Conservation (phyloP, 2,888 invertebrate genomes). For the Germaria angustata region DNA sequence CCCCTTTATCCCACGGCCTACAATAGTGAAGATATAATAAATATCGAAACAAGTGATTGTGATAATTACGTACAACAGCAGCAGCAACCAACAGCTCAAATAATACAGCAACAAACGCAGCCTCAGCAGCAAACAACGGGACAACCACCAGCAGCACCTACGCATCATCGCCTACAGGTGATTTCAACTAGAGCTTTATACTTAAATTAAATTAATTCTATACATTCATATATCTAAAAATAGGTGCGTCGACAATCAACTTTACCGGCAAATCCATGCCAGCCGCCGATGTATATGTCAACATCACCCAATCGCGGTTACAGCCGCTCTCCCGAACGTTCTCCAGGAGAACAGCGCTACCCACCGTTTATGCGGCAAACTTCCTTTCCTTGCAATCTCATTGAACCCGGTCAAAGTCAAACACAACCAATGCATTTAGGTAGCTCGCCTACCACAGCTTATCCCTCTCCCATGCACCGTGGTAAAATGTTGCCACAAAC, state of each 20-base stretch:
- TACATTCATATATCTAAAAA: background rate
- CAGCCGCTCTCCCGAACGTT: conserved; percentile 78
- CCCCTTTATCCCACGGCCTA: conserved; percentile 76
- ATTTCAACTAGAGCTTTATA: background rate
- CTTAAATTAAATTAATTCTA: background rate
- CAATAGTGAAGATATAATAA: conserved; percentile 75
- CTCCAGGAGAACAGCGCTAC: conserved; percentile 77
- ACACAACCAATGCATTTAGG: conserved; percentile 41
- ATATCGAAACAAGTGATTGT: conserved; percentile 73
- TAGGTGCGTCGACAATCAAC: conserved; percentile 79
- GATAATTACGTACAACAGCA: conserved; percentile 73
- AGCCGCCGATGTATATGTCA: conserved; percentile 77
- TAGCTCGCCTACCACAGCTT: conserved; percentile 57
- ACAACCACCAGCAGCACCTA: conserved; percentile 68
- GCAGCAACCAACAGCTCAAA: conserved; percentile 58
- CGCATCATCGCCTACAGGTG: conserved; percentile 74
- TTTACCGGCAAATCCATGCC: conserved; percentile 77
- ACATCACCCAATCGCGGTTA: conserved; percentile 79
- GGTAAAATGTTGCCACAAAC: conserved; percentile 76
- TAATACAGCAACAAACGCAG: conserved; percentile 57
- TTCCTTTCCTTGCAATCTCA: conserved; percentile 76
- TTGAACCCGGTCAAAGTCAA: conserved; percentile 67
- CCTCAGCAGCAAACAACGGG: conserved; percentile 50
- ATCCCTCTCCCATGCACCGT: conserved; percentile 65
- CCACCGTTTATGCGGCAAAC: conserved; percentile 79